Evolutionary conservation across 2,888 invertebrate species (phyloP).

Genomic region (Erebia palarica): DNA sequence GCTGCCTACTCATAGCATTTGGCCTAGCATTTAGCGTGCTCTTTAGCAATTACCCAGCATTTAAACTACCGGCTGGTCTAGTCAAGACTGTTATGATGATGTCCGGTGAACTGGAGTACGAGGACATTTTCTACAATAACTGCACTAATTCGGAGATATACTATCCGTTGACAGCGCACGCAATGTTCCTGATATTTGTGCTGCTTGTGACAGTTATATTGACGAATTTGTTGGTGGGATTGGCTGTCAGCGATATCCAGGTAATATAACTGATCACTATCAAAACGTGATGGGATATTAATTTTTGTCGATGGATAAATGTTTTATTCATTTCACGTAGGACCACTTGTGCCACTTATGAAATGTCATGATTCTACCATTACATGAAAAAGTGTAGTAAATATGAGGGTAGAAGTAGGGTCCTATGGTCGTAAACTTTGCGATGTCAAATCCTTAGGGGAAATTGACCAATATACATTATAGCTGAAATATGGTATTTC

Average conservation of each 20-base stretch:
- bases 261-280: slow-evolving; percentile 48
- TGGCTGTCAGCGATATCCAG: slow-evolving; percentile 93
- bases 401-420: too few species aligned
- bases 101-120: slow-evolving; percentile 93
- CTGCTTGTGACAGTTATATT: slow-evolving; percentile 91
- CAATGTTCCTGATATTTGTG: slow-evolving; percentile 89
- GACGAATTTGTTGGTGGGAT: slow-evolving; percentile 91
- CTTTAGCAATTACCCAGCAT: slow-evolving; percentile 89
- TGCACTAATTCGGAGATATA: slow-evolving; percentile 74
- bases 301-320: too few species aligned
- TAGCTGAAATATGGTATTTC: too few species aligned
- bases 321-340: too few species aligned
- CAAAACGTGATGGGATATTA: too few species aligned
- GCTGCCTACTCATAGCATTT: slow-evolving; percentile 90
- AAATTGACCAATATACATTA: too few species aligned
- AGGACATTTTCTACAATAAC: slow-evolving; percentile 89
- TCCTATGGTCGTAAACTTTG: too few species aligned
- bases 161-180: slow-evolving; percentile 88
- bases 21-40: slow-evolving; percentile 91
- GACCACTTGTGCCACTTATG: neutral
- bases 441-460: too few species aligned
- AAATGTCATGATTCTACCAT: too few species aligned
- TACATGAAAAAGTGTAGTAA: too few species aligned
- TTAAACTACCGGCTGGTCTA: slow-evolving; percentile 85
- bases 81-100: slow-evolving; percentile 94